Conservation (phyloP, 2,797 vertebrate genomes). For the Synanceia verrucosa region DNA sequence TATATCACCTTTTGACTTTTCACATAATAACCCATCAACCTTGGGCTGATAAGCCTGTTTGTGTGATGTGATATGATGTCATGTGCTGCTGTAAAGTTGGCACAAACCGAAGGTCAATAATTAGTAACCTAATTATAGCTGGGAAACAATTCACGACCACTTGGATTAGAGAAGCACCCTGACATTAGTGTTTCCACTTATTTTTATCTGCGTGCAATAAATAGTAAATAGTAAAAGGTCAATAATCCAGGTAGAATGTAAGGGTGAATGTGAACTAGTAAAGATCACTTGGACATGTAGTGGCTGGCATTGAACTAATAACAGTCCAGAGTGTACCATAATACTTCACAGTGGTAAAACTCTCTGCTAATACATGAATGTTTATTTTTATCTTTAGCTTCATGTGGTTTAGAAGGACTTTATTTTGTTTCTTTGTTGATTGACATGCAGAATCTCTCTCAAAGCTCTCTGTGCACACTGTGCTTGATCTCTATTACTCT, state of each 20-base stretch:
- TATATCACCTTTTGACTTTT: neutral
- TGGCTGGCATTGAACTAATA: too few relatives aligned
- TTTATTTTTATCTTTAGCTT: neutral
- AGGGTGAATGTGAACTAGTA: too few relatives aligned
- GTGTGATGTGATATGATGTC: constrained; percentile 9
- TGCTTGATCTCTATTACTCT: neutral
- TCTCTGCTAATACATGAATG: neutral
- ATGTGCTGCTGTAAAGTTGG: neutral
- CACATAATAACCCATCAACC: neutral
- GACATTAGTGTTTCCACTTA: neutral
- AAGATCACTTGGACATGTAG: too few relatives aligned
- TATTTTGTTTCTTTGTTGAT: too few relatives aligned
- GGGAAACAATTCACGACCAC: too few relatives aligned
- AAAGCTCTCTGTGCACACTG: neutral
- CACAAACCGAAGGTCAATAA: neutral
- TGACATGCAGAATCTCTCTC: neutral
- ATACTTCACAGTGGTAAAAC: neutral
- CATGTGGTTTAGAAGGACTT: neutral
- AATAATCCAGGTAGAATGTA: neutral
- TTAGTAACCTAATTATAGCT: too few relatives aligned
- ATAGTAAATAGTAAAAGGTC: neutral
- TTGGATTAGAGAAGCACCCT: neutral
- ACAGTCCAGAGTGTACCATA: too few relatives aligned
- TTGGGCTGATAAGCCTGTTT: neutral
- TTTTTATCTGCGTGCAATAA: too few relatives aligned